These are phyloP conservation scores for Megalops cyprinoides DNA, from an alignment of 2,797 vertebrate species.

Conservation along the genomic window DNA sequence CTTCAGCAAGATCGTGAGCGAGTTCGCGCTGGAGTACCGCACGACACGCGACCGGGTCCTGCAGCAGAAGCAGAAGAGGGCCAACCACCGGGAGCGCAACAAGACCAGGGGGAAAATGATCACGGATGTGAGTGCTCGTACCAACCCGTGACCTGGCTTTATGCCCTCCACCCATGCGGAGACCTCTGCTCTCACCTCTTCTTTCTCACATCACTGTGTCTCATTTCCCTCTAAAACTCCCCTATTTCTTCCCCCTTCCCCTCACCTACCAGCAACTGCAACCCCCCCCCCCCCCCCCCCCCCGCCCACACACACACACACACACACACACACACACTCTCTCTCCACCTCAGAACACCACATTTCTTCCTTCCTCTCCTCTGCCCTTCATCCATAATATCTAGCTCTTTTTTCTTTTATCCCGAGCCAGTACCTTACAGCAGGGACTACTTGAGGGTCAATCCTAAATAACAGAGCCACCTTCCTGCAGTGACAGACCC, in stretches of 20 bases:
- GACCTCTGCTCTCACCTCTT: not conserved
- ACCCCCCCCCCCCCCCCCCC: too few relatives aligned
- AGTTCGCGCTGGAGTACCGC: conserved; percentile 96
- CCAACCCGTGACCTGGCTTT: not conserved
- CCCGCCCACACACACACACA: too few relatives aligned
- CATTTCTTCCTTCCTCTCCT: not conserved
- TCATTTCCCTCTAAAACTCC: not conserved
- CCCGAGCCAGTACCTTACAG: not conserved
- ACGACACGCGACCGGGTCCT: conserved; percentile 93
- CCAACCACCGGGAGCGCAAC: conserved; percentile 95
- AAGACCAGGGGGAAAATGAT: conserved; percentile 99
- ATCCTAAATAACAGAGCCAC: not conserved
- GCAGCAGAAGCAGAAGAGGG: conserved; percentile 95
- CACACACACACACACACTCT: not conserved
- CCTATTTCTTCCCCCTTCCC: too few relatives aligned
- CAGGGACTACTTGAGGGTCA: not conserved
- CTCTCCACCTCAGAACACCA: not conserved
- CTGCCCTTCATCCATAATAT: not conserved
- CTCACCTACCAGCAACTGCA: too few relatives aligned
- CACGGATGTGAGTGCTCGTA: conserved; percentile 88
- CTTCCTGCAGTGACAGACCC: not conserved
- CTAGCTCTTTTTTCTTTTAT: not conserved
- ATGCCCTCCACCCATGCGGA: not conserved
- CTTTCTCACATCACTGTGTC: not conserved
- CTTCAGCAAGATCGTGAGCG: conserved; percentile 94